A percentile compares a stretch with the other conserved stretches of the same genome.
These are phyloP conservation scores for Platycnemis pennipes DNA, from an alignment of 2,888 invertebrate species.

Conservation along the genomic window DNA sequence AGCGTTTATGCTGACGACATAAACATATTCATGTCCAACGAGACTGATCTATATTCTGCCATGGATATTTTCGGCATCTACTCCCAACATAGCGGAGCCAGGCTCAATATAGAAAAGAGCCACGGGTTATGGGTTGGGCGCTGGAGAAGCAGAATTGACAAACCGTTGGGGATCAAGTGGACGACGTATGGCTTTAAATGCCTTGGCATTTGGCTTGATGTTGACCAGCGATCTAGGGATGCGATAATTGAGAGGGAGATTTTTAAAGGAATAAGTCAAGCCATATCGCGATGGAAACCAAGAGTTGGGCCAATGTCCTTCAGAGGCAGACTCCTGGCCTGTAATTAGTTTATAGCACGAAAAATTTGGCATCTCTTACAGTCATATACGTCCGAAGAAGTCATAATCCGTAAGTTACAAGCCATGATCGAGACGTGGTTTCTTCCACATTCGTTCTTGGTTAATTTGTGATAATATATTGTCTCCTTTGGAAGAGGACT, in stretches of 20 bases:
- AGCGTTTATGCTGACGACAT: slow-evolving; percentile 19
- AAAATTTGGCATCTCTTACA: slow-evolving; percentile 44
- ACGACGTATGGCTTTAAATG: slow-evolving; percentile 39
- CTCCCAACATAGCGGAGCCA: slow-evolving; percentile 40
- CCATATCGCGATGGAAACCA: slow-evolving; percentile 20
- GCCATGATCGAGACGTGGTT: background rate
- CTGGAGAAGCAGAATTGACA: slow-evolving; percentile 33
- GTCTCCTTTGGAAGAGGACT: too few relatives aligned
- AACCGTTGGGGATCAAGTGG: slow-evolving; percentile 53
- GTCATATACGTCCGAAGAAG: slow-evolving; percentile 45
- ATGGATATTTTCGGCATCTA: slow-evolving; percentile 1
- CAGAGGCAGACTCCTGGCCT: slow-evolving; percentile 49
- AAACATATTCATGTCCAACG: background rate
- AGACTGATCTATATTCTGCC: background rate
- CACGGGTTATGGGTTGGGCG: slow-evolving; percentile 56
- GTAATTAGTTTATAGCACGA: slow-evolving; percentile 64
- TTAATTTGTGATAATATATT: too few relatives aligned
- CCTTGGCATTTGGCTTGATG: slow-evolving; percentile 45
- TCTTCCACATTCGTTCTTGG: too few relatives aligned
- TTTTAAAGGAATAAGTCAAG: background rate
- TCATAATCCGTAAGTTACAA: slow-evolving; percentile 37
- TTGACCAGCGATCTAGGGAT: background rate
- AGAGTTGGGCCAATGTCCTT: slow-evolving; percentile 56
- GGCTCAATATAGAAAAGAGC: slow-evolving; percentile 43
- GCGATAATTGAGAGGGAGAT: background rate